Evolutionary conservation across 1,140 invertebrate species (phyloP).

Genomic region (Drosophila willistoni): DNA sequence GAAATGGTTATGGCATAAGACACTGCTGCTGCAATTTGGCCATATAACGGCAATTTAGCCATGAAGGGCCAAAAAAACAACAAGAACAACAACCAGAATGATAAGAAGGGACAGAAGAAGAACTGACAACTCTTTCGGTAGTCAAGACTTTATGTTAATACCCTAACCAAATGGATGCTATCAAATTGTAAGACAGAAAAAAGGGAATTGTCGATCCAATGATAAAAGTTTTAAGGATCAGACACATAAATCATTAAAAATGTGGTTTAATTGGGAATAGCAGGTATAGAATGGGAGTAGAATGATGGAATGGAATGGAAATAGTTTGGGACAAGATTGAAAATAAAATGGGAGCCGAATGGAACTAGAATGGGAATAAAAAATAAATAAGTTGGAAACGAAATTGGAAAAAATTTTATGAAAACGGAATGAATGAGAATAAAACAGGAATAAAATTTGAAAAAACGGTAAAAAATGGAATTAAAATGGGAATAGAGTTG

Average conservation of each 20-base stretch:
- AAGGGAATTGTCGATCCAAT: no score
- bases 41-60: constrained; percentile 38
- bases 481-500: background rate
- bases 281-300: background rate
- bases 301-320: background rate
- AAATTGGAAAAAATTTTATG: no score
- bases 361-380: background rate
- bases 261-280: no score
- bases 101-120: constrained; percentile 52
- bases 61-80: constrained; percentile 7
- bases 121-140: constrained; percentile 48
- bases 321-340: background rate
- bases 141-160: background rate
- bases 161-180: background rate
- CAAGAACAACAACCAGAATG: constrained; percentile 13
- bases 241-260: no score
- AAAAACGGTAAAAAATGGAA: background rate
- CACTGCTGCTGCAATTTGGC: constrained; percentile 56
- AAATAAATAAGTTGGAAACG: background rate
- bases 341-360: background rate
- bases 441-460: background rate
- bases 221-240: no score
- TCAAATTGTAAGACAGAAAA: background rate
- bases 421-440: background rate
- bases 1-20: constrained; percentile 28